phyloP scores from a whole-genome alignment of 2,797 vertebrate genomes.

The Paramormyrops hopkinsi region DNA sequence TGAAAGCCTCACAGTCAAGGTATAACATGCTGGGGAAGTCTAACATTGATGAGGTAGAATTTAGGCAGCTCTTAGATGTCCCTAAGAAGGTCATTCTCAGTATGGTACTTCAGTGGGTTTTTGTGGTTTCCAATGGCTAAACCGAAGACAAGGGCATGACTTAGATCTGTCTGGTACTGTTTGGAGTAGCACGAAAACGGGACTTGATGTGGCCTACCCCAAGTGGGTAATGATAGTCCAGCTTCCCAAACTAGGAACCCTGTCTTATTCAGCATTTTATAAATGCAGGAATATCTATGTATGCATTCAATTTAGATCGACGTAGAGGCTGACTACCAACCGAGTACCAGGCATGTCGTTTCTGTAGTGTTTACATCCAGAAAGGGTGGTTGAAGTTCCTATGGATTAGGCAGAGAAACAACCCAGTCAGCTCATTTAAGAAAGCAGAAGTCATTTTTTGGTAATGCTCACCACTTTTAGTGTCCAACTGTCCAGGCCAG shows the following conservation, averaged over 20 bases:
- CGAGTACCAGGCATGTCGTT: neutral
- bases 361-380: neutral
- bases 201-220: constrained; percentile 56
- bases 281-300: constrained; percentile 48
- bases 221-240: constrained; percentile 57
- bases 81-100: neutral
- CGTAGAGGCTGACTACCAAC: neutral
- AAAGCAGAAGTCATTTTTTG: neutral
- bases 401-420: neutral
- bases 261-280: constrained; percentile 47
- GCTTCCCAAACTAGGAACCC: constrained; percentile 42
- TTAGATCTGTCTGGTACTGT: constrained; percentile 40
- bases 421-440: neutral
- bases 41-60: neutral
- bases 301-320: neutral
- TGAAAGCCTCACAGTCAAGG: neutral
- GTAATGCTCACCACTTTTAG: neutral
- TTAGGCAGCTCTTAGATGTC: neutral
- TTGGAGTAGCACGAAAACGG: constrained; percentile 42
- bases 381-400: neutral
- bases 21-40: constrained; percentile 3
- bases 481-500: neutral
- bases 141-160: constrained; percentile 33
- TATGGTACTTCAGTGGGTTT: neutral
- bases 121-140: constrained; percentile 28